These are phyloP conservation scores for Ispidina lecontei DNA, from an alignment of 2,797 vertebrate species.

Conservation along the genomic window DNA sequence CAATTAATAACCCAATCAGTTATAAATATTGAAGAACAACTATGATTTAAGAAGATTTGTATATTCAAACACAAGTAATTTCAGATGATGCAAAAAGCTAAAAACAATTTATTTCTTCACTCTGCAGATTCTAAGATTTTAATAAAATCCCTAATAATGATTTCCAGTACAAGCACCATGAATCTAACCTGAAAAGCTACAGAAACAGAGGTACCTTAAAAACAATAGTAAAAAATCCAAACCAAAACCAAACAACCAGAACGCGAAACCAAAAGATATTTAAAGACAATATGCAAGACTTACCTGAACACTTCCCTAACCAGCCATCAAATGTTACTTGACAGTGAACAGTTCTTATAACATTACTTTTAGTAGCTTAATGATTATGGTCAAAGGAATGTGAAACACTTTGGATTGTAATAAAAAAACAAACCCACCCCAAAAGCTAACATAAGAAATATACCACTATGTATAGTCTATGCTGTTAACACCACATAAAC, in stretches of 20 bases:
- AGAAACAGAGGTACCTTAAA: neutral
- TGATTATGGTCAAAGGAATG: neutral
- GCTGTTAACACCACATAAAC: neutral
- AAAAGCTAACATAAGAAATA: neutral
- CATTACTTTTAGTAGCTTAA: neutral
- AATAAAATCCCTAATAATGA: neutral
- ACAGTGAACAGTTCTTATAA: neutral
- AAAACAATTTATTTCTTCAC: neutral
- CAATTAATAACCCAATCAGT: neutral
- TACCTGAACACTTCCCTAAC: conserved; percentile 30
- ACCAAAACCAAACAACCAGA: neutral
- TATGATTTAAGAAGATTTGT: neutral
- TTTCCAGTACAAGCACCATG: neutral
- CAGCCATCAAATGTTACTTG: neutral
- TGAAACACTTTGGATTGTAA: neutral
- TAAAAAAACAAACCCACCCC: neutral
- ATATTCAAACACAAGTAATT: neutral
- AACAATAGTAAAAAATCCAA: neutral
- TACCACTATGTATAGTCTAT: neutral
- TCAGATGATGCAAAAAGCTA: neutral
- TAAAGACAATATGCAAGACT: neutral
- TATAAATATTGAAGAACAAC: neutral
- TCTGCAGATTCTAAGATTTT: neutral
- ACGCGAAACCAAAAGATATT: neutral
- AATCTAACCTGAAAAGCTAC: neutral